Conservation (phyloP, 1,140 invertebrate genomes). For the Eubasilissa regina region DNA sequence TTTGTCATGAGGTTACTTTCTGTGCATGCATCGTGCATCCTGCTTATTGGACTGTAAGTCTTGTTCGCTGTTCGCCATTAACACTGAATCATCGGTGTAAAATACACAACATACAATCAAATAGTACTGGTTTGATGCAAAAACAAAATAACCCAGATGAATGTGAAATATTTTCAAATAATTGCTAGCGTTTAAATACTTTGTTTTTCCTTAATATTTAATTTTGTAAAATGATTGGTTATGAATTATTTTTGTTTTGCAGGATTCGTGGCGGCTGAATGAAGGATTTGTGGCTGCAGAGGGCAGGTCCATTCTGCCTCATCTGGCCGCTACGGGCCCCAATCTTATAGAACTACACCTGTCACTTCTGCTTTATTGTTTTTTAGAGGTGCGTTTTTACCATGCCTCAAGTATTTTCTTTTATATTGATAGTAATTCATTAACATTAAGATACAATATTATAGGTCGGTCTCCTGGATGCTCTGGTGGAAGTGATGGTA, state of each 20-base stretch:
- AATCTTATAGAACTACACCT: conserved; percentile 94
- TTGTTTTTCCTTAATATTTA: too few species aligned
- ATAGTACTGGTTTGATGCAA: too few species aligned
- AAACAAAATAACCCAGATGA: too few species aligned
- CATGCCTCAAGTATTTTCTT: too few species aligned
- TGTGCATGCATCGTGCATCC: too few species aligned
- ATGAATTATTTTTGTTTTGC: conserved; percentile 57
- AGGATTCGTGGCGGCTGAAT: conserved; percentile 88
- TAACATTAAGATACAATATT: conserved; percentile 48
- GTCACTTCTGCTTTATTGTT: conserved; percentile 89
- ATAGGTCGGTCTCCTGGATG: conserved; percentile 86
- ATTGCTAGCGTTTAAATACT: too few species aligned
- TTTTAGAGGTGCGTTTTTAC: conserved; percentile 77
- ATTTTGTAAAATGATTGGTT: not conserved
- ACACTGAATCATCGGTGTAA: too few species aligned
- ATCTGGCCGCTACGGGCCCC: conserved; percentile 85
- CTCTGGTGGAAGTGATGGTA: conserved; percentile 92
- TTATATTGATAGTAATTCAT: not conserved
- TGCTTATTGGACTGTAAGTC: too few species aligned
- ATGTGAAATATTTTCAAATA: too few species aligned
- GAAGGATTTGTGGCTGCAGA: conserved; percentile 95
- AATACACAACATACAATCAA: too few species aligned
- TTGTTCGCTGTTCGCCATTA: too few species aligned
- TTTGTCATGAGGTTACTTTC: too few species aligned
- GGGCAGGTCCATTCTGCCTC: conserved; percentile 86